Conservation (phyloP, 2,113 vertebrate species). For the Otus sunia region DNA sequence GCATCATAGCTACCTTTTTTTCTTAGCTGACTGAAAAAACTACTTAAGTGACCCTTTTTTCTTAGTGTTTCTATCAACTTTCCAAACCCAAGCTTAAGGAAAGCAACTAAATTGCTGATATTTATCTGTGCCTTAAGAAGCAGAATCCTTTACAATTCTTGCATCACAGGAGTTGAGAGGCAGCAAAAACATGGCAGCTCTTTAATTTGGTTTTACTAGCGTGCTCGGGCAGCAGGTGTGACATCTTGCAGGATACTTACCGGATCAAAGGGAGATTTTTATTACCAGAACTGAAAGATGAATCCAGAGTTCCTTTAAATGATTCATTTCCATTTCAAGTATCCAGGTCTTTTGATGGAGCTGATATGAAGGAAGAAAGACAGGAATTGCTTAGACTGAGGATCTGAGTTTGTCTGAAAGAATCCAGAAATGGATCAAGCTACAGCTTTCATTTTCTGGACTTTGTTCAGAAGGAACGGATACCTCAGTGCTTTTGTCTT, state of each 20-base stretch:
- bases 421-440: background rate
- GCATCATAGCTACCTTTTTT: background rate
- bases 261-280: background rate
- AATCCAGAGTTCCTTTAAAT: background rate
- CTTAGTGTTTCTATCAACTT: background rate
- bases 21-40: background rate
- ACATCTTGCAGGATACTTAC: background rate
- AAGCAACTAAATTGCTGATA: background rate
- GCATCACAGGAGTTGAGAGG: background rate
- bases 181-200: background rate
- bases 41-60: background rate
- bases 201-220: background rate
- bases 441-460: background rate
- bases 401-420: background rate
- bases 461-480: background rate
- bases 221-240: fast-evolving
- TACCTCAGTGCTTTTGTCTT: background rate
- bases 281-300: background rate
- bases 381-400: background rate
- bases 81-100: background rate
- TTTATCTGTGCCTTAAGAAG: background rate
- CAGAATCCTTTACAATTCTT: background rate
- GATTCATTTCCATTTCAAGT: background rate
- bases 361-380: background rate
- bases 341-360: background rate